Conservation (phyloP, 2,888 invertebrate species). For the Tiliacea aurago region DNA sequence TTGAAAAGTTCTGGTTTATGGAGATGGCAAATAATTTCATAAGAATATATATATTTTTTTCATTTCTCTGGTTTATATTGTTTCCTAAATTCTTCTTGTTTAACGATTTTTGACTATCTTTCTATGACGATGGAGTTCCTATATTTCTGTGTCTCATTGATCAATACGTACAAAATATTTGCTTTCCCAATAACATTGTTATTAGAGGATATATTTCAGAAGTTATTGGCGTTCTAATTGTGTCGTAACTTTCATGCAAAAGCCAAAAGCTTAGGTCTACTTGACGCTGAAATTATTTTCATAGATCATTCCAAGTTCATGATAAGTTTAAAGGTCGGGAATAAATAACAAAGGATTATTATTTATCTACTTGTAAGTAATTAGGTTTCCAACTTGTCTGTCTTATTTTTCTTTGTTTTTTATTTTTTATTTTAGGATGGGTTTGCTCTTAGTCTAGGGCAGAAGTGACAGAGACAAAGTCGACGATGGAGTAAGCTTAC, state of each 20-base stretch:
- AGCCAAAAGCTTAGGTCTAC: slow-evolving; percentile 12
- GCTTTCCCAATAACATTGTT: slow-evolving; percentile 20
- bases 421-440: too few species aligned
- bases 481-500: too few species aligned
- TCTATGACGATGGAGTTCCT: background rate
- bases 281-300: slow-evolving; percentile 12
- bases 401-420: slow-evolving; percentile 23
- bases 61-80: background rate
- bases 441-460: too few species aligned
- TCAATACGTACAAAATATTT: background rate
- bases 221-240: slow-evolving; percentile 24
- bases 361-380: slow-evolving; percentile 29
- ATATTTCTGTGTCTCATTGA: background rate
- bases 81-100: background rate
- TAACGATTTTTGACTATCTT: background rate
- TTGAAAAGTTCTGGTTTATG: background rate
- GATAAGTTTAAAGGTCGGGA: slow-evolving; percentile 10
- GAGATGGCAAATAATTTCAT: background rate
- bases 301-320: slow-evolving; percentile 6
- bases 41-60: too few species aligned
- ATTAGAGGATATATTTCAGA: slow-evolving; percentile 25
- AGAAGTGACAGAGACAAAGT: too few species aligned
- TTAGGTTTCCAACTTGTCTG: slow-evolving; percentile 12
- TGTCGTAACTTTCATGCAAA: slow-evolving; percentile 42
- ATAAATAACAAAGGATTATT: slow-evolving; percentile 26